A percentile compares a stretch with the other conserved stretches of the same genome.
These are phyloP conservation scores for Megalops cyprinoides DNA, from an alignment of 2,797 vertebrate species.

Conservation along the genomic window DNA sequence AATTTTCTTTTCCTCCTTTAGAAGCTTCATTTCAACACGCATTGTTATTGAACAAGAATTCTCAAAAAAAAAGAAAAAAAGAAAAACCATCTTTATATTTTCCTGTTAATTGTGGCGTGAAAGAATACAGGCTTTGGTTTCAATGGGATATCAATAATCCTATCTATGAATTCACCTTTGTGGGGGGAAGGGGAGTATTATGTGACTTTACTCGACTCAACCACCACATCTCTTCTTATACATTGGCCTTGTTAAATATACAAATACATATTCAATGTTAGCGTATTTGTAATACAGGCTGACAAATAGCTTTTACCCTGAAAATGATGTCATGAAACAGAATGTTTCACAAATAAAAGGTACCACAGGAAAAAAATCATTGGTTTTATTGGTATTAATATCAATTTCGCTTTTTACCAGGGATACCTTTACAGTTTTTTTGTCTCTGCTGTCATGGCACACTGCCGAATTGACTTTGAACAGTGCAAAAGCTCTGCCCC, in stretches of 20 bases:
- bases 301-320: not conserved
- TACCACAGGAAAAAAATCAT: not conserved
- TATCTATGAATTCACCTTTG: slow-evolving; percentile 12
- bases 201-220: not conserved
- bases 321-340: not conserved
- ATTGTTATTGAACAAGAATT: slow-evolving; percentile 5
- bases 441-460: not conserved
- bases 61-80: not conserved
- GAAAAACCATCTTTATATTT: not conserved
- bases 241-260: not conserved
- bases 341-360: too few relatives aligned
- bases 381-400: not conserved
- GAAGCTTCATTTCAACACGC: slow-evolving; percentile 30
- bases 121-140: not conserved
- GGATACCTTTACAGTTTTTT: not conserved
- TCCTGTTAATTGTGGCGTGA: slow-evolving; percentile 17
- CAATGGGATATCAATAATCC: slow-evolving; percentile 16
- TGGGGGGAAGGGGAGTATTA: not conserved
- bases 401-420: not conserved
- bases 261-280: not conserved
- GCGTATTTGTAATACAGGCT: not conserved
- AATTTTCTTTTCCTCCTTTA: slow-evolving; percentile 46
- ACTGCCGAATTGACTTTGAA: not conserved
- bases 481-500: not conserved
- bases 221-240: not conserved